Base-by-base conservation (phyloP, 1,140 invertebrate genomes). In the Drosophila bifasciata region DNA sequence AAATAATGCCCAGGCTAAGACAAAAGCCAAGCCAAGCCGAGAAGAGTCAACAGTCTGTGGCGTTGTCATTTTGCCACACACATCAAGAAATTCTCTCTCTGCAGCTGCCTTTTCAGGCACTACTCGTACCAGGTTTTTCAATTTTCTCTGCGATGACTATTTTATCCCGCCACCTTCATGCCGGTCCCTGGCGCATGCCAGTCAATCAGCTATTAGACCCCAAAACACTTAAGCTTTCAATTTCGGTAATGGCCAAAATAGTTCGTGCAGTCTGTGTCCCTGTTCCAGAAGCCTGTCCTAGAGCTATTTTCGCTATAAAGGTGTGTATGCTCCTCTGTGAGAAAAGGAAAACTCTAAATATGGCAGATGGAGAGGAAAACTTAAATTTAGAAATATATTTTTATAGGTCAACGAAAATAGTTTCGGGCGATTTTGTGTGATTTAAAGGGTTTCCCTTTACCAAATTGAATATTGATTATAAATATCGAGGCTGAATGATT, bases 1-100 rank as follows among this genome's bases (percentile, higher is more conserved):
- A 85, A 85, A 85, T 86, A 81, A 86, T 81, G 77, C 44, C 57
- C 57, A 61, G 71, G 50, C 73, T 67, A 76, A 76, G 63, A 75
- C 61, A 76, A 76, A 80, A 74, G 78, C 41, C 61, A 13, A 13
- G 32, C 11, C 32, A 19, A 19, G 19, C 19, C 19, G 44, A 62
- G 32, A 36, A 39, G 40, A 61, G 21, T 51, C 53, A 81, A 50
- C 57, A 61, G 45, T 58, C 66, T 58, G 66, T 59, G 67, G 28
- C 66, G 41, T 57, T 79, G 79, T 79, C 70, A 74, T 21, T 61
- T 16, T n/a, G n/a, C 39, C 63, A 25, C 32, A 13, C 58, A 41
- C 53, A 55, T 36, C 63, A 50, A 67, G 21, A 50, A 68, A 44
- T 80, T 76, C 76, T 76, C 79, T 68, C 44, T 39, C 61, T 62